A percentile compares a stretch with the other conserved stretches of the same genome.
Conservation (phyloP, 2,797 vertebrate genomes). For the Spinus pinus region DNA sequence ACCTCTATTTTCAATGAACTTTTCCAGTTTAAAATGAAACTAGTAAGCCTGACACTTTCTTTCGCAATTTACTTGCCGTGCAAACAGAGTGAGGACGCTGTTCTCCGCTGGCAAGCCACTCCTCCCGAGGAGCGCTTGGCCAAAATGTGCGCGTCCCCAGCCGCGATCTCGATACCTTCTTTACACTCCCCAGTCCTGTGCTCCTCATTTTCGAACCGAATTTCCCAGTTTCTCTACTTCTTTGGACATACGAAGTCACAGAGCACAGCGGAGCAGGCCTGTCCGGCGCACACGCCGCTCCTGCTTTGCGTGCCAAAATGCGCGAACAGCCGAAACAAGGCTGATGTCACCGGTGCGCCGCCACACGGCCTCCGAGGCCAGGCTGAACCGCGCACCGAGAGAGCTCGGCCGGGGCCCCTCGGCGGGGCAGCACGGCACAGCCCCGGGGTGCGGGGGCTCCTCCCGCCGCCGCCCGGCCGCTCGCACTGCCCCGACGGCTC, state of each 20-base stretch:
- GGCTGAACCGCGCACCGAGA: accelerated
- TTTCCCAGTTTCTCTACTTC: neutral
- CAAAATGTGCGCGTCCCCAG: accelerated
- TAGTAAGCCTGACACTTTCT: neutral
- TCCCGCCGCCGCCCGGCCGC: neutral
- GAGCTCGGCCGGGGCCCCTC: accelerated
- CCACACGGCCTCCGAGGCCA: accelerated
- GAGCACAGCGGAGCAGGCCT: accelerated
- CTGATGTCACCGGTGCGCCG: neutral
- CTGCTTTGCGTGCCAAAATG: accelerated
- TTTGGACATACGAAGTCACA: accelerated
- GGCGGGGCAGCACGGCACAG: accelerated
- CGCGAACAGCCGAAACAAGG: neutral
- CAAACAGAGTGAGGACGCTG: neutral
- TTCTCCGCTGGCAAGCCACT: neutral
- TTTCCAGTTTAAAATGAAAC: neutral
- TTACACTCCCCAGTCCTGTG: accelerated
- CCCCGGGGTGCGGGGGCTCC: too few relatives aligned
- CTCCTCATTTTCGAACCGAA: neutral
- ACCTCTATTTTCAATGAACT: neutral
- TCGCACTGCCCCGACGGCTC: neutral
- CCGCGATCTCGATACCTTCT: accelerated
- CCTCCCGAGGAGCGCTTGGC: accelerated
- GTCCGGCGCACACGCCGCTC: accelerated
- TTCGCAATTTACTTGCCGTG: neutral